These are phyloP conservation scores for Paelopatides confundens DNA, from an alignment of 53 echinoderm and acorn worm genomes.

Conservation along the genomic window DNA sequence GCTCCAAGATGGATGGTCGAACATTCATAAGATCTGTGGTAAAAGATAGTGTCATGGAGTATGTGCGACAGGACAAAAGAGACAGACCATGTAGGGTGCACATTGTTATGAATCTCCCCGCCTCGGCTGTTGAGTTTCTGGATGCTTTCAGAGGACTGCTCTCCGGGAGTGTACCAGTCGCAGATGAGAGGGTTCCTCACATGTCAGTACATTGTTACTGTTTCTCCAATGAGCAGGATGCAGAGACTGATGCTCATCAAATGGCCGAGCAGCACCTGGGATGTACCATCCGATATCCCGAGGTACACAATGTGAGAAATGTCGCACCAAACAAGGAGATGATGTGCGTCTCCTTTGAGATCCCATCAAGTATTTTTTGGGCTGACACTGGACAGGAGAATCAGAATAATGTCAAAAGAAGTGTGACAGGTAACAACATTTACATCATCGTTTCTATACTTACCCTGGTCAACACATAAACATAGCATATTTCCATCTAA, in stretches of 20 bases:
- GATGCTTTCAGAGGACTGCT: slow-evolving; percentile 77
- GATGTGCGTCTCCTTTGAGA: slow-evolving; percentile 86
- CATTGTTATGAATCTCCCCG: slow-evolving; percentile 93
- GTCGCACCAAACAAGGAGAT: slow-evolving; percentile 99
- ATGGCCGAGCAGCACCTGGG: slow-evolving; percentile 57
- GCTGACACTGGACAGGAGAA: neutral
- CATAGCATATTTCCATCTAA: too few species aligned
- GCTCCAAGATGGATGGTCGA: slow-evolving; percentile 85
- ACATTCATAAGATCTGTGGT: slow-evolving; percentile 73
- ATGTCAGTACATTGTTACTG: slow-evolving; percentile 88
- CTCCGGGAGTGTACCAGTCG: slow-evolving; percentile 37
- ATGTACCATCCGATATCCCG: neutral
- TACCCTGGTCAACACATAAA: too few species aligned
- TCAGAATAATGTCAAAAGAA: neutral
- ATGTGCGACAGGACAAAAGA: neutral
- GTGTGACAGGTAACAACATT: neutral
- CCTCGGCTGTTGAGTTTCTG: slow-evolving; percentile 88
- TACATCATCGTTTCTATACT: too few species aligned
- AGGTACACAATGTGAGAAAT: slow-evolving; percentile 86
- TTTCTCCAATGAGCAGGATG: slow-evolving; percentile 81
- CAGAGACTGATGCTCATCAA: slow-evolving; percentile 60
- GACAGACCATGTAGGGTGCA: slow-evolving; percentile 58
- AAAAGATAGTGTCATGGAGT: slow-evolving; percentile 22
- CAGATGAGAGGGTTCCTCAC: slow-evolving; percentile 46
- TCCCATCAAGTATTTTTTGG: slow-evolving; percentile 73